phyloP scores from a whole-genome alignment of 2,888 invertebrate species.

The Phengaris alcon region DNA sequence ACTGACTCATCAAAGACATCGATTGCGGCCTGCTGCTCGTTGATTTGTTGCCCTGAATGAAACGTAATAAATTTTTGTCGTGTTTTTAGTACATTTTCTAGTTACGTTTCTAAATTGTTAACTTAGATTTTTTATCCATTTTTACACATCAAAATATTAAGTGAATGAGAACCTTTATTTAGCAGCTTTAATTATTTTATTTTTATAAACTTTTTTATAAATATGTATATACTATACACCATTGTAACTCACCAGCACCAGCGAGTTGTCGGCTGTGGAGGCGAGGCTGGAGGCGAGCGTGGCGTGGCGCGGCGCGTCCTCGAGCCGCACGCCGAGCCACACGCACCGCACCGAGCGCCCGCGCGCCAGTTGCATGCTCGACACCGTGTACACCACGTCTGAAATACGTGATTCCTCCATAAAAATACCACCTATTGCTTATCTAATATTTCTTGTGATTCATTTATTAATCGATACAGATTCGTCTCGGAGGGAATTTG shows the following conservation, averaged over 20 bases:
- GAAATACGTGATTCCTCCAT: conserved; percentile 14
- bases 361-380: conserved; percentile 69
- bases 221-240: no score
- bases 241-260: conserved; percentile 49
- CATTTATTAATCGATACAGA: no score
- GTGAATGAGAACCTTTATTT: background rate
- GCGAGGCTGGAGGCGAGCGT: conserved; percentile 70
- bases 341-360: conserved; percentile 80
- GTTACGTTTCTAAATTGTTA: no score
- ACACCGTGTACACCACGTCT: conserved; percentile 77
- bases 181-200: no score
- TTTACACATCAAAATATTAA: no score
- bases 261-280: conserved; percentile 72
- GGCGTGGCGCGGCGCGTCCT: conserved; percentile 58
- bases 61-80: background rate
- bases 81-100: no score
- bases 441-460: no score
- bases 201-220: no score
- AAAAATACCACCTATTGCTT: no score
- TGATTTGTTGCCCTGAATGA: conserved; percentile 66
- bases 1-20: conserved; percentile 76
- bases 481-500: no score
- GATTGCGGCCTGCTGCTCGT: conserved; percentile 76
- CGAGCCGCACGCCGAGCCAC: conserved; percentile 77
- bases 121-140: no score